These are phyloP conservation scores for Atlantisia rogersi DNA, from an alignment of 2,113 vertebrate genomes.

Conservation along the genomic window DNA sequence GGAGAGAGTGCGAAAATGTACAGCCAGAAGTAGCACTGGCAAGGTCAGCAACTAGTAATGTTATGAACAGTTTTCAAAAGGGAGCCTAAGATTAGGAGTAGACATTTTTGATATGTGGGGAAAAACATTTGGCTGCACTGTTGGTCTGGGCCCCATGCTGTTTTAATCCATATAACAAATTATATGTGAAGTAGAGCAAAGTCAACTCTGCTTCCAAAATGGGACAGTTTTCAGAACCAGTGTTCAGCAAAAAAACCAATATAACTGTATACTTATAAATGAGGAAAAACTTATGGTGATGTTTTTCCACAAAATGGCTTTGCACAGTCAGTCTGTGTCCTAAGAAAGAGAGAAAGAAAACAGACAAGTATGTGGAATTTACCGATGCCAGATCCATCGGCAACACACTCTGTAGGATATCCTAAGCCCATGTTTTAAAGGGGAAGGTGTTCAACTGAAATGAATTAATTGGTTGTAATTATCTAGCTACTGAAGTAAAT, in stretches of 20 bases:
- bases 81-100: slow-evolving; percentile 2
- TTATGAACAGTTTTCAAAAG: neutral
- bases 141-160: neutral
- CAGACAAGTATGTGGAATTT: neutral
- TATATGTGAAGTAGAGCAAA: slow-evolving; percentile 3
- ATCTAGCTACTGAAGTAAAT: neutral
- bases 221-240: neutral
- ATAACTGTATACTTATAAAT: neutral
- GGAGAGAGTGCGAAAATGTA: slow-evolving; percentile 42
- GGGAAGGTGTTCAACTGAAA: neutral
- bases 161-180: slow-evolving; percentile 41
- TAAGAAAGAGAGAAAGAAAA: slow-evolving; percentile 1
- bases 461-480: neutral
- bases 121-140: slow-evolving; percentile 7
- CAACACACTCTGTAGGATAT: neutral
- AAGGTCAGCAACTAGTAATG: neutral
- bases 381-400: neutral
- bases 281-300: neutral
- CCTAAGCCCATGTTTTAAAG: neutral
- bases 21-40: slow-evolving; percentile 49
- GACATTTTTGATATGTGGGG: slow-evolving; percentile 21
- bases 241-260: neutral
- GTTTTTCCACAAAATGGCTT: neutral
- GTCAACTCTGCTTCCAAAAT: neutral
- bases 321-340: neutral